Evolutionary conservation across 2,888 invertebrate genomes (phyloP), one percentile per base, ranked within the genome.

Genomic region (Agrochola lychnidis): DNA sequence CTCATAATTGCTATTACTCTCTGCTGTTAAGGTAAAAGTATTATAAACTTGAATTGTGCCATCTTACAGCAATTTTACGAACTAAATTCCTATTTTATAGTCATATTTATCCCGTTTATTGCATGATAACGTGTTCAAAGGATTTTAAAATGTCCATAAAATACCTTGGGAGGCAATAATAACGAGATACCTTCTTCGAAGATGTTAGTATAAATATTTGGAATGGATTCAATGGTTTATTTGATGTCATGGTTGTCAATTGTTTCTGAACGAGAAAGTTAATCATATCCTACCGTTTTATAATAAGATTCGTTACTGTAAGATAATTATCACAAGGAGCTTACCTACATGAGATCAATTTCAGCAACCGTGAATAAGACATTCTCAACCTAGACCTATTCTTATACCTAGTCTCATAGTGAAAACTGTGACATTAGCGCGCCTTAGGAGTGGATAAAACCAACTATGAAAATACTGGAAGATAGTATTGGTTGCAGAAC

Each of bases 141-240:
- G 70, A 80, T 79, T 84, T 84, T 78, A 76, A 86, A 84, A 79
- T 72, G 67, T 70, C 73, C 62, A 76, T 87, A 87, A 83, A 82
- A 86, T 83, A 72, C 4, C 36, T 45, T 19, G 48, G 14, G 30
- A 67, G 25, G 73, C 42, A 75, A 76, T 75, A 53, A 78, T 78
- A 67, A 73, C 30, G 25, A 67, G 57, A 59, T 61, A 25, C 59
- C 42, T 53, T 73, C 68, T 36, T 22, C 10, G 25, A 30, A 74
- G 12, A 22, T 36, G 36, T 57, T 25, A 73, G 48, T 48, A 66
- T 56, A 5, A 56, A 56, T 66, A 30, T 67, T 67, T 59, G 10
- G 4, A 62, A 48, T 5, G 4, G 19, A 69, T 57, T 68, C 53
- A 30, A 22, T 19, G 22, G 19, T 2, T 22, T 40, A 25, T 22